phyloP scores from a whole-genome alignment of 2,888 invertebrate genomes.

The Lasioglossum figueresi region DNA sequence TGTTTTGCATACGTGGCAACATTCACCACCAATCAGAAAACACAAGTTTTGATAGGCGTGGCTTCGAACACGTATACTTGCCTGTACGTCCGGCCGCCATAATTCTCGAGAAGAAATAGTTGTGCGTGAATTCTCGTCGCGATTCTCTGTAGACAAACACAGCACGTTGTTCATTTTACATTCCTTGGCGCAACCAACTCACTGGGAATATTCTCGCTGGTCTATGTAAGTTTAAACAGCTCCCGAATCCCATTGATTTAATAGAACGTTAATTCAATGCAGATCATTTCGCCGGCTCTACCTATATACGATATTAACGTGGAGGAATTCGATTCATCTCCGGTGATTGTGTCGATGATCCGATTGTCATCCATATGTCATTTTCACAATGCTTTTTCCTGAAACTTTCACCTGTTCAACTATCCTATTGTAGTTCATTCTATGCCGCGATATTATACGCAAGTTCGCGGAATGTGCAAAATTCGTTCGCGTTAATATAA shows the following conservation, averaged over 20 bases:
- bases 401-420: conserved; percentile 31
- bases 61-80: conserved; percentile 74
- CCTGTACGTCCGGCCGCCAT: conserved; percentile 78
- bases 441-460: conserved; percentile 19
- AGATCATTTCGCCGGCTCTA: conserved; percentile 65
- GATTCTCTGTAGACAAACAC: conserved; percentile 48
- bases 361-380: conserved; percentile 69
- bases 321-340: conserved; percentile 41
- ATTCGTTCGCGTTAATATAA: background rate
- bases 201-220: conserved; percentile 48
- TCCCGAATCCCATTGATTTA: conserved; percentile 24
- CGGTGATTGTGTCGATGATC: conserved; percentile 61
- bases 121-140: conserved; percentile 69
- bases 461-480: background rate
- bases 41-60: conserved; percentile 79
- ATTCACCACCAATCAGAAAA: conserved; percentile 74
- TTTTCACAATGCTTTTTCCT: conserved; percentile 29
- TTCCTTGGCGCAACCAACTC: conserved; percentile 36
- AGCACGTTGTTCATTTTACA: conserved; percentile 44
- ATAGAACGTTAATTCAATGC: conserved; percentile 25
- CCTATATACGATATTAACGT: conserved; percentile 29
- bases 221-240: conserved; percentile 26
- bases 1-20: conserved; percentile 80
- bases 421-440: conserved; percentile 25
- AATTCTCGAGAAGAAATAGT: conserved; percentile 73